Percentiles rank a stretch among this genome's conserved stretches.
Evolutionary conservation across 35 echinoderm and acorn worm genomes (phyloP).

Genomic region (Ophioderma brevispina): DNA sequence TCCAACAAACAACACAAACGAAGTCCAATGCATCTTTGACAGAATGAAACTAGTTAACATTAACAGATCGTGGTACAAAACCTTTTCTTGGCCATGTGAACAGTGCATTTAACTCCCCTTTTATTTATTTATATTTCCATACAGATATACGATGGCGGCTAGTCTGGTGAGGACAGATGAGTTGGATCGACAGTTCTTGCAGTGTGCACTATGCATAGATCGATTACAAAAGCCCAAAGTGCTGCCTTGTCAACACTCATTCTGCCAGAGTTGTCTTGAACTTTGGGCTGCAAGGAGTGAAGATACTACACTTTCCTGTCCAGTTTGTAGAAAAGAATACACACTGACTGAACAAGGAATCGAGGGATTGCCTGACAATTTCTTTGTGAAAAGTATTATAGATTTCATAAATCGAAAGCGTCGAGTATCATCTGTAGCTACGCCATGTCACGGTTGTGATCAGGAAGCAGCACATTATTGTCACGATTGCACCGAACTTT

Average conservation of each 20-base stretch:
- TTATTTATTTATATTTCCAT: background rate
- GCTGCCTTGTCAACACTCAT: constrained; percentile 89
- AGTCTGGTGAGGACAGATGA: constrained; percentile 67
- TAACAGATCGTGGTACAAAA: no score
- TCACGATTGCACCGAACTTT: constrained; percentile 77
- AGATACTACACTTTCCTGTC: constrained; percentile 70
- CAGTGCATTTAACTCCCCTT: no score
- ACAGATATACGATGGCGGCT: constrained; percentile 37
- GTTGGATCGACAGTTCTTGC: constrained; percentile 83
- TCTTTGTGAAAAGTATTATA: constrained; percentile 98
- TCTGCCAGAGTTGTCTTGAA: constrained; percentile 86
- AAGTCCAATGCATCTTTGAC: no score
- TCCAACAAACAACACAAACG: no score
- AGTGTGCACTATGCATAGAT: constrained; percentile 93
- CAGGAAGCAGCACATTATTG: constrained; percentile 83
- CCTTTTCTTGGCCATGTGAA: no score
- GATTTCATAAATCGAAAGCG: constrained; percentile 93
- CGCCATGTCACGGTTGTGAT: constrained; percentile 76
- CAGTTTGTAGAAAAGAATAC: constrained; percentile 90
- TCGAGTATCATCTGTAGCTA: constrained; percentile 43
- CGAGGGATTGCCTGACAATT: constrained; percentile 82
- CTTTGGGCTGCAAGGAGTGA: constrained; percentile 81
- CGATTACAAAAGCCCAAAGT: constrained; percentile 90
- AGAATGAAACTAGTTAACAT: no score
- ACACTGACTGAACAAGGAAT: constrained; percentile 65